phyloP scores from a whole-genome alignment of 1,140 invertebrate genomes.

The Trissolcus basalis region DNA sequence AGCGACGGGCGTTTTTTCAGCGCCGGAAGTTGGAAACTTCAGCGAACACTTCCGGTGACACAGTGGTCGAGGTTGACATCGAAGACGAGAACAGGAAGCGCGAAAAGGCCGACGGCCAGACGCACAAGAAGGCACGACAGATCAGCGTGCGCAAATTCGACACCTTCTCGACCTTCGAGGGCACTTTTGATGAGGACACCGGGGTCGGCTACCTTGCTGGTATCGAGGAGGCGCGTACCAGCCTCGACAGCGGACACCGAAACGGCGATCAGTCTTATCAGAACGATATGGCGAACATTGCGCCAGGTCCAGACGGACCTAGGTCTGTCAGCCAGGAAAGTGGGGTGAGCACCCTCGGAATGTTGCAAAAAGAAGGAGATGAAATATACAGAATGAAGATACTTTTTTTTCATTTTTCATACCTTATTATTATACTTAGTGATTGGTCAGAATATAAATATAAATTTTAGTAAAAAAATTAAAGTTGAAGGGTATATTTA shows the following conservation, averaged over 20 bases:
- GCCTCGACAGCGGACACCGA: slow-evolving; percentile 48
- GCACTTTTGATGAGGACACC: slow-evolving; percentile 68
- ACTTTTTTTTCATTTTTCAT: too few relatives aligned
- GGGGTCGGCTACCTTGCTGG: slow-evolving; percentile 66
- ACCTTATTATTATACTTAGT: too few relatives aligned
- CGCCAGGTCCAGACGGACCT: slow-evolving; percentile 58
- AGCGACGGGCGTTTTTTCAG: slow-evolving; percentile 70
- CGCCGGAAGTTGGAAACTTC: slow-evolving; percentile 62
- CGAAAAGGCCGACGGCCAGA: slow-evolving; percentile 6
- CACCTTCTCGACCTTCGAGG: slow-evolving; percentile 70
- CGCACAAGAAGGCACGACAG: slow-evolving; percentile 63
- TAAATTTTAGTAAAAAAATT: too few relatives aligned
- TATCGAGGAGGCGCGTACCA: slow-evolving; percentile 64
- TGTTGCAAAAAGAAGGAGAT: too few relatives aligned
- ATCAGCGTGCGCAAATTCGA: slow-evolving; percentile 72
- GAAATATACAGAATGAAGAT: too few relatives aligned
- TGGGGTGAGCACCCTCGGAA: slow-evolving; percentile 37
- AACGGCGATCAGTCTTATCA: slow-evolving; percentile 37
- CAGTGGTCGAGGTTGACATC: slow-evolving; percentile 57
- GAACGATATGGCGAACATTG: slow-evolving; percentile 53
- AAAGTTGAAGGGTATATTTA: too few relatives aligned
- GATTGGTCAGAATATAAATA: too few relatives aligned
- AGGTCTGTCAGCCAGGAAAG: slow-evolving; percentile 61
- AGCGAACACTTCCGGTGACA: slow-evolving; percentile 59
- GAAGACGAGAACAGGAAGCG: slow-evolving; percentile 45